Percentiles rank a stretch among this genome's conserved stretches.
Evolutionary conservation across 2,113 vertebrate species (phyloP).

Genomic region (Mixornis gularis): DNA sequence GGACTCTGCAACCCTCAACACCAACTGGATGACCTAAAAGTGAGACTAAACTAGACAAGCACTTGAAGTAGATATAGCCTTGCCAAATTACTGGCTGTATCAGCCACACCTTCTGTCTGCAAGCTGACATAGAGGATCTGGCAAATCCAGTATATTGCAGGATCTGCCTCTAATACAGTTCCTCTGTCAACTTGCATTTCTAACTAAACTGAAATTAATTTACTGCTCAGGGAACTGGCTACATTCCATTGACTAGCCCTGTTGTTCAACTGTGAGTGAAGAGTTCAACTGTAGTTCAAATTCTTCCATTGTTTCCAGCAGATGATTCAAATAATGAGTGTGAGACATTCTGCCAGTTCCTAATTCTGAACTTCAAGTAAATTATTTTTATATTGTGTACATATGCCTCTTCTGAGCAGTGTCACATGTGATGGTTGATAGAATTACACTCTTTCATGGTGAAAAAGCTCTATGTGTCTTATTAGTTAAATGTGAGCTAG

Average conservation of each 20-base stretch:
- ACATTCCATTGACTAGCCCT: background rate
- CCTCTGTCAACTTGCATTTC: background rate
- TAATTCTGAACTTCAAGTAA: conserved; percentile 2
- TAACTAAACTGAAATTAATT: background rate
- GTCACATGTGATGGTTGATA: background rate
- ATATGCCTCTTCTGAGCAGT: background rate
- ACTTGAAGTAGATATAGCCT: background rate
- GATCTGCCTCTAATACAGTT: background rate
- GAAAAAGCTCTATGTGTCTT: background rate
- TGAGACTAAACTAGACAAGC: background rate
- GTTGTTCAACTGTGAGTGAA: conserved; percentile 10
- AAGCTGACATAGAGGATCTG: background rate
- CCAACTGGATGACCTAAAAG: background rate
- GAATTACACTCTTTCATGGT: background rate
- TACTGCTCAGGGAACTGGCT: background rate
- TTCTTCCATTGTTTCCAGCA: conserved; percentile 42
- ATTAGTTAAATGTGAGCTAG: background rate
- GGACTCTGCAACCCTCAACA: background rate
- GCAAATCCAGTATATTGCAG: background rate
- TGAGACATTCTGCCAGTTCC: background rate
- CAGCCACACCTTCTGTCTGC: background rate
- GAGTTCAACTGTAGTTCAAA: conserved; percentile 30
- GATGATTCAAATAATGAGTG: conserved; percentile 30
- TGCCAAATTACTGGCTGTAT: background rate
- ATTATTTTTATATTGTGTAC: background rate